Evolutionary conservation across 2,797 vertebrate species (phyloP).

Genomic region (Acanthurus tractus): DNA sequence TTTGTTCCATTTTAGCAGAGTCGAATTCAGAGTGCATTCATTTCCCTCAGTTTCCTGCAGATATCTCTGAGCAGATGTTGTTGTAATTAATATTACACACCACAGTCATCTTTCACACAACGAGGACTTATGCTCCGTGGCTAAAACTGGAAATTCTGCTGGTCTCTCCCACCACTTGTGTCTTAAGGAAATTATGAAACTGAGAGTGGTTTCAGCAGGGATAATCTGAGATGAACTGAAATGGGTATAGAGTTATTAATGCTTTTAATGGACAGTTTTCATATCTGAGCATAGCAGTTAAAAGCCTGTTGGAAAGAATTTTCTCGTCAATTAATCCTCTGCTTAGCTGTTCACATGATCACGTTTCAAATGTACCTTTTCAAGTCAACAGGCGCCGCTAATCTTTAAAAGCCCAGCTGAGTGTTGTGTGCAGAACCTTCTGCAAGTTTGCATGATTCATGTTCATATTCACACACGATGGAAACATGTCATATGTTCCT

Average conservation of each 20-base stretch:
- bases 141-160: constrained; percentile 39
- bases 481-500: constrained; percentile 31
- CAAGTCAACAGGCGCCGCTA: constrained; percentile 55
- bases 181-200: constrained; percentile 54
- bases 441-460: constrained; percentile 44
- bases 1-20: not conserved
- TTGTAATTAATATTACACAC: constrained; percentile 54
- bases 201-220: constrained; percentile 49
- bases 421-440: constrained; percentile 42
- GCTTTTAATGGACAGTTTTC: constrained; percentile 72
- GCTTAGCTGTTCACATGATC: constrained; percentile 60
- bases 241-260: constrained; percentile 51
- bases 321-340: constrained; percentile 74
- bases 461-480: constrained; percentile 38
- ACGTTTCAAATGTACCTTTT: constrained; percentile 60
- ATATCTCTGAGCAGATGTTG: constrained; percentile 54
- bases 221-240: constrained; percentile 66
- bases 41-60: constrained; percentile 32
- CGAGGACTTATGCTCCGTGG: constrained; percentile 33
- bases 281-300: constrained; percentile 60
- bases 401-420: constrained; percentile 52
- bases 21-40: constrained; percentile 4
- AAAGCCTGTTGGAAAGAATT: constrained; percentile 69
- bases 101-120: constrained; percentile 41
- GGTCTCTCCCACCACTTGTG: constrained; percentile 28